Conservation (phyloP, 2,888 invertebrate genomes). For the Sialis fuliginosa region DNA sequence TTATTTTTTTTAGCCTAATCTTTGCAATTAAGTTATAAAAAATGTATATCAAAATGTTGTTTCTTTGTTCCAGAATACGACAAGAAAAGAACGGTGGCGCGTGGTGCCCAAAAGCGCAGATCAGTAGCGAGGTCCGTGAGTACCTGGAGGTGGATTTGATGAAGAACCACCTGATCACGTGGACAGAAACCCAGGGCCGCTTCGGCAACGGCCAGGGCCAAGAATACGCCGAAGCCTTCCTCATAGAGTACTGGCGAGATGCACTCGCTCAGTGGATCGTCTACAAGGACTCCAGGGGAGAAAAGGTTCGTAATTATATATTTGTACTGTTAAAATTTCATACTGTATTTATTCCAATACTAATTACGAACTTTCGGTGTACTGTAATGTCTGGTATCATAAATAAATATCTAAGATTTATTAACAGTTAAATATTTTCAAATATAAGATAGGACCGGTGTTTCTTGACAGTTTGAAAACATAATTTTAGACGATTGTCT, state of each 20-base stretch:
- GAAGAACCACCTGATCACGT: constrained; percentile 59
- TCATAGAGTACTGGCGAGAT: constrained; percentile 64
- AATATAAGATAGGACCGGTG: too few species aligned
- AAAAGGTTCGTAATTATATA: constrained; percentile 35
- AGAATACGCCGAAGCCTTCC: constrained; percentile 71
- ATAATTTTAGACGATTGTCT: too few species aligned
- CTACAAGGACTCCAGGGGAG: constrained; percentile 62
- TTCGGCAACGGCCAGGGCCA: constrained; percentile 83
- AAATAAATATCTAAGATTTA: too few species aligned
- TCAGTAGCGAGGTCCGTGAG: constrained; percentile 57
- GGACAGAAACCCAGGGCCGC: constrained; percentile 76
- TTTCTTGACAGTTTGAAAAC: too few species aligned
- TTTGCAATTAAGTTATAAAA: too few species aligned
- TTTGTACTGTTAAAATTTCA: neutral
- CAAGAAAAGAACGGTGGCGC: constrained; percentile 79
- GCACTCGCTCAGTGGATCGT: constrained; percentile 53
- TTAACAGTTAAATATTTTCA: too few species aligned
- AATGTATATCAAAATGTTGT: too few species aligned
- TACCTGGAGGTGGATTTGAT: constrained; percentile 67
- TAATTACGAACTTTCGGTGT: too few species aligned
- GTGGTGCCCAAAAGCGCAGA: constrained; percentile 78
- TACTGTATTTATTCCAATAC: neutral
- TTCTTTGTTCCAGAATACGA: constrained; percentile 60
- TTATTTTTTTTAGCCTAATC: too few species aligned
- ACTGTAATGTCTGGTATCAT: too few species aligned